Evolutionary conservation across 2,888 invertebrate species (phyloP), one percentile per base, ranked within the genome.

Genomic region (Hyposoter didymator): DNA sequence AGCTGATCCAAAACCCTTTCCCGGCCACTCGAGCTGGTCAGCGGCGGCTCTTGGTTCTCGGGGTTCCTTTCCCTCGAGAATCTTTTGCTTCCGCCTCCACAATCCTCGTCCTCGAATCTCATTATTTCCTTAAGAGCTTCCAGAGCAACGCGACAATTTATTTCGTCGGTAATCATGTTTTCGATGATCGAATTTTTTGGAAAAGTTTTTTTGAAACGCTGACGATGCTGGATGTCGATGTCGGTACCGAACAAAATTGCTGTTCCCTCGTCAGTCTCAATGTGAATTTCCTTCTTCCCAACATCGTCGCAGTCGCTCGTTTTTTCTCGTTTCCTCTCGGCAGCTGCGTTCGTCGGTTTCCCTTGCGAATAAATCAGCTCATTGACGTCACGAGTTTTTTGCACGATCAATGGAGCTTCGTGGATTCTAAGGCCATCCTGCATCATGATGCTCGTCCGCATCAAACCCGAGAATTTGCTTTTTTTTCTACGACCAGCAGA

Each of bases 341-440:
- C 55, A 66, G 32, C 19, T 19, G 7, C 28, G 45, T 22, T 52
- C 39, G 32, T 52, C 39, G 32, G 3, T 10, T 80, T 70, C 22
- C 80, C 76, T 22, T 76, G 79, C 0, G 75, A 62, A 3, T 80
- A 45, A 81, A 6, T 94, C 90, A 82, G 4, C 45, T 93, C 93
- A 7, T 93, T 90, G 47, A 95, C 89, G 87, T 95, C 94, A 89
- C 93, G 94, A 47, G 95, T 90, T 91, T 94, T 93, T 82, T 90
- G 94, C 39, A 97, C 95, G 75, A 96, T 95, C 17, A 96, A 94
- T 1, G 96, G 96, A 70, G 97, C 94, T 91, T 97, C 97, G 89
- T 96, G 95, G 32, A 97, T 96, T 78, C 95, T 95, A n/a, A 94
- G 93, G 5, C 96, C 96, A 91, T 96, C 96, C 93, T 97, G 96